These are phyloP conservation scores for Chaetodon auriga DNA, from an alignment of 2,113 vertebrate genomes.

Conservation along the genomic window DNA sequence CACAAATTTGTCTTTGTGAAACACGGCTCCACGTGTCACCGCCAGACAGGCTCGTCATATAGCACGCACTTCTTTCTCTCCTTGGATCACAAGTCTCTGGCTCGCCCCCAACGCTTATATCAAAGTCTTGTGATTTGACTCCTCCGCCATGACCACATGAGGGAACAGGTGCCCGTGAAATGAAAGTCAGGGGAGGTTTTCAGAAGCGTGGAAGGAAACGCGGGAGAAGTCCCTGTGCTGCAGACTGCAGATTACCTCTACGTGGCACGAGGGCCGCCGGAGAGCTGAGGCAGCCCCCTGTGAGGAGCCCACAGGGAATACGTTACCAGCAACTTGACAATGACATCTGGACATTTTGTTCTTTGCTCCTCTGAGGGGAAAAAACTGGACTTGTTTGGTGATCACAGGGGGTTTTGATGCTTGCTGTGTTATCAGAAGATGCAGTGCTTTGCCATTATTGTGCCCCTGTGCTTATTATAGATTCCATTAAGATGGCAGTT, in stretches of 20 bases:
- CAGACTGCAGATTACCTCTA: constrained; percentile 69
- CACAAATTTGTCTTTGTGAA: constrained; percentile 54
- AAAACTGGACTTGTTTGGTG: constrained; percentile 73
- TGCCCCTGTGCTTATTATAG: constrained; percentile 84
- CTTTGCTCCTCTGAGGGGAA: constrained; percentile 48
- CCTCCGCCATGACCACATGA: constrained; percentile 64
- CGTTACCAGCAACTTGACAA: constrained; percentile 62
- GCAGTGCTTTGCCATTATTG: constrained; percentile 80
- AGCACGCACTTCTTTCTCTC: constrained; percentile 26
- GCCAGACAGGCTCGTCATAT: constrained; percentile 37
- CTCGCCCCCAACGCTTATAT: constrained; percentile 61
- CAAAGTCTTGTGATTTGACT: constrained; percentile 66
- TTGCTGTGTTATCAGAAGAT: constrained; percentile 77
- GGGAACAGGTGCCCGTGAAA: constrained; percentile 81
- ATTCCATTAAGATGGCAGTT: constrained; percentile 88
- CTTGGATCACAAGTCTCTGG: constrained; percentile 42
- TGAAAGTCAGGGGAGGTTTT: constrained; percentile 74
- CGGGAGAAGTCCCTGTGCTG: constrained; percentile 53
- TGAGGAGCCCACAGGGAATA: constrained; percentile 55
- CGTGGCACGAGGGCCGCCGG: constrained; percentile 41
- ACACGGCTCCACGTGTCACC: constrained; percentile 48
- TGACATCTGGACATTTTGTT: constrained; percentile 75
- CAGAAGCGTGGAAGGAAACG: constrained; percentile 58
- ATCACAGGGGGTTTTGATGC: constrained; percentile 76
- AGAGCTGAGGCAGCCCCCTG: constrained; percentile 54